Evolutionary conservation across 2,113 vertebrate genomes (phyloP).

Genomic region (Pogona vitticeps): DNA sequence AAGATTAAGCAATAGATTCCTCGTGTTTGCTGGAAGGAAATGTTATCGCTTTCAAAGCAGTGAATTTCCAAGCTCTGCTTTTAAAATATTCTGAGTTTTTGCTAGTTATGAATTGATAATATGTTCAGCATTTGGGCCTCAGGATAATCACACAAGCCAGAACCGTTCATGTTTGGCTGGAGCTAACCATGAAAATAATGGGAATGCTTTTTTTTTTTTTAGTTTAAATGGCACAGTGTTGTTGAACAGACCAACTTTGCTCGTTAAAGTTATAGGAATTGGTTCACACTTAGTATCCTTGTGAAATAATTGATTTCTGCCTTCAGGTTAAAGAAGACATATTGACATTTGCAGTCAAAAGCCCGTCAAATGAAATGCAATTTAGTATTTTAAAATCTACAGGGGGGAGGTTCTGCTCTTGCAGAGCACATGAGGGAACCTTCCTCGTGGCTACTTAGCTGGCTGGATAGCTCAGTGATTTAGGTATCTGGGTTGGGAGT

Average conservation of each 20-base stretch:
- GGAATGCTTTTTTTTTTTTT: too few relatives aligned
- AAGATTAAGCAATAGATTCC: slow-evolving; percentile 71
- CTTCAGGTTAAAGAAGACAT: too few relatives aligned
- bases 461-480: too few relatives aligned
- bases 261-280: neutral
- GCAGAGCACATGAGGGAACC: too few relatives aligned
- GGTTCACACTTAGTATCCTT: neutral
- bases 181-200: too few relatives aligned
- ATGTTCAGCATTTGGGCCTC: slow-evolving; percentile 32
- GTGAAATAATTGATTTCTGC: neutral
- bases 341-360: too few relatives aligned
- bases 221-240: neutral
- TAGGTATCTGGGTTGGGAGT: too few relatives aligned
- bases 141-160: too few relatives aligned
- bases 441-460: too few relatives aligned
- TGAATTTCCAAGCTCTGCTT: slow-evolving; percentile 71
- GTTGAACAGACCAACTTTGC: neutral
- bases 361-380: too few relatives aligned
- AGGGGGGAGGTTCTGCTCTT: too few relatives aligned
- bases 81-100: slow-evolving; percentile 65
- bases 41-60: slow-evolving; percentile 66
- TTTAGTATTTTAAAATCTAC: too few relatives aligned
- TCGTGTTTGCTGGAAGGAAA: slow-evolving; percentile 66
- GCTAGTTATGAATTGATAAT: slow-evolving; percentile 63
- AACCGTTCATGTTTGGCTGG: neutral